Evolutionary conservation across 92 coral and sea anemone species (phyloP).

Genomic region (Epizoanthus stellaris): DNA sequence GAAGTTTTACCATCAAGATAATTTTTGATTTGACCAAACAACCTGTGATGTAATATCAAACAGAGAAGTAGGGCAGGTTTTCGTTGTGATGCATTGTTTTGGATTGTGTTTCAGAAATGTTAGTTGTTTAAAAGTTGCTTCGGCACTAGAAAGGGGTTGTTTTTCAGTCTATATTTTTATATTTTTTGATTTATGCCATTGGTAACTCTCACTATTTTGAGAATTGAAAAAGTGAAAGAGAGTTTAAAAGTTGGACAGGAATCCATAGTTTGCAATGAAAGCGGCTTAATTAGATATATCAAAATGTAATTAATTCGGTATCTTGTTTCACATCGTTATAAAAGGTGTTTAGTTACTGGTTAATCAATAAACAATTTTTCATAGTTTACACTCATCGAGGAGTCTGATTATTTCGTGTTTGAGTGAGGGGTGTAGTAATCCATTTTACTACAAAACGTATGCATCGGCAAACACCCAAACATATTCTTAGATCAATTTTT

Average conservation of each 20-base stretch:
- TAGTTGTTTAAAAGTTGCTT: neutral
- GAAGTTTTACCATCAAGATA: no score
- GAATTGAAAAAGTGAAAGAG: neutral
- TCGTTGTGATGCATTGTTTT: no score
- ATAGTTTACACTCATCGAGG: no score
- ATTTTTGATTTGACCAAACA: no score
- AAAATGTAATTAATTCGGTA: neutral
- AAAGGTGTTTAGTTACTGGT: neutral
- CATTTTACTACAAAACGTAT: no score
- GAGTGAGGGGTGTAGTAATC: neutral
- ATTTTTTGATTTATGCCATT: neutral
- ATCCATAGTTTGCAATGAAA: neutral
- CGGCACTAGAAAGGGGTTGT: neutral
- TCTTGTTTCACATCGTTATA: neutral
- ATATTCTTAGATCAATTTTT: no score
- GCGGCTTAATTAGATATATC: neutral
- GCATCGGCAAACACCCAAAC: no score
- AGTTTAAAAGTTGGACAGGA: neutral
- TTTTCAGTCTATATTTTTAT: constrained; percentile 21
- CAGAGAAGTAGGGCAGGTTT: no score
- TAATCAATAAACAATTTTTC: no score
- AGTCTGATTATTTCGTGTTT: neutral
- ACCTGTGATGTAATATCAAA: no score
- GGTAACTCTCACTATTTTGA: constrained; percentile 1
- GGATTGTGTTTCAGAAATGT: neutral